Evolutionary conservation across 1,140 invertebrate species (phyloP), one percentile per base, ranked within the genome.

Genomic region (Bathynomus jamesi): DNA sequence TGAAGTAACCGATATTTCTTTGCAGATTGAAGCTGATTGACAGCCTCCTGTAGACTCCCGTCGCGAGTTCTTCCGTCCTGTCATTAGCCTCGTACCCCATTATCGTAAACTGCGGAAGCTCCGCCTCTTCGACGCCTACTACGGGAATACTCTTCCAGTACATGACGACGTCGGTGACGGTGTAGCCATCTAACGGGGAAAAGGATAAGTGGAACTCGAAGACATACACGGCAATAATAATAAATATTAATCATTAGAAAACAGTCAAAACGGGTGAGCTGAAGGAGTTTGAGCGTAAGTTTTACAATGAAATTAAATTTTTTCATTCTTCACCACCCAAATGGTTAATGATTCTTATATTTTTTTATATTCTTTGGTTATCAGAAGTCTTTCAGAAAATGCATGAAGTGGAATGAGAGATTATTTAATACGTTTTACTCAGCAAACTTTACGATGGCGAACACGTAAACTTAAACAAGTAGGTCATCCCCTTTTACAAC

Each of bases 151-250:
- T 86, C 78, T 82, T 84, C 96, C 96, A 99, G 81, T 95, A 95
- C 93, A 98, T 97, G n/a, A 96, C 90, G 17, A 99, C 94, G 81
- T 98, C 96, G 53, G 89, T 86, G 62, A 96, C 94, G 0, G 96
- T 98, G 84, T 99, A 98, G 4, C 96, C 96, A 86, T 98, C 96
- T 98, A 82, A 24, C 71, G n/a, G n/a, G n/a, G n/a, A n/a, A n/a
- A n/a, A n/a, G n/a, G n/a, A n/a, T n/a, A n/a, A n/a, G 29, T 69
- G 10, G 27, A 11, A 68, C 68, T 17, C 28, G 27, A n/a, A 65
- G 13, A 7, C 11, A 29, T 28, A 7, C 67, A 70, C 10, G 61
- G n/a, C n/a, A 25, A 17, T 28, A 64, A 64, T 61, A 24, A 61
- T n/a, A 61, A 61, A 11, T 61, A 25, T 24, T 25, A 61, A 25